These are phyloP conservation scores for Acipenser transmontanus DNA, from an alignment of 2,797 vertebrate species.

Conservation along the genomic window DNA sequence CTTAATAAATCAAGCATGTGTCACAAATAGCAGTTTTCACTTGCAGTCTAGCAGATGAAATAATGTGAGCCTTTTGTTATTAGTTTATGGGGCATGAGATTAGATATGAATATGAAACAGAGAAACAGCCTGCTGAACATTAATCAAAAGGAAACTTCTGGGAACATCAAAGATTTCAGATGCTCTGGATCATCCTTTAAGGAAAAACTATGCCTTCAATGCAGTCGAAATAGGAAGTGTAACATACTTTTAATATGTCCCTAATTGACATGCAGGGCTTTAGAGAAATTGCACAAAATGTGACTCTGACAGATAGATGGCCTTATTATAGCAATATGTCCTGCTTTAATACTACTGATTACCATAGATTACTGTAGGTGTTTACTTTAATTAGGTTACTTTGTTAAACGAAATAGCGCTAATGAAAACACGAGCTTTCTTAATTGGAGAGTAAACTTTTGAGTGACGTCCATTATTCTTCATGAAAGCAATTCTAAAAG, in stretches of 20 bases:
- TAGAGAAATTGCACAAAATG: not conserved
- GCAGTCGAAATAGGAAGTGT: not conserved
- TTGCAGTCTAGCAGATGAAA: conserved; percentile 50
- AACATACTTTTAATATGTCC: conserved; percentile 5
- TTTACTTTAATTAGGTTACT: too few relatives aligned
- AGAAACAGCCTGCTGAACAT: conserved; percentile 61
- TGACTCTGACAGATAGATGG: not conserved
- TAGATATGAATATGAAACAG: conserved; percentile 85
- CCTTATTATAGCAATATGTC: too few relatives aligned
- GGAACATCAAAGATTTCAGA: conserved; percentile 55
- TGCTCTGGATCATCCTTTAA: conserved; percentile 9
- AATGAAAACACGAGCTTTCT: too few relatives aligned
- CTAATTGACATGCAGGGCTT: not conserved
- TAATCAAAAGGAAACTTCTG: conserved; percentile 66
- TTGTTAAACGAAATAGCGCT: too few relatives aligned
- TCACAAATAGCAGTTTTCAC: conserved; percentile 44
- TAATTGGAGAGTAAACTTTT: too few relatives aligned
- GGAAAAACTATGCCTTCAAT: conserved; percentile 7
- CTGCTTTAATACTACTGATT: too few relatives aligned
- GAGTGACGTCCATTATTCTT: too few relatives aligned
- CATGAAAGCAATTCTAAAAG: too few relatives aligned
- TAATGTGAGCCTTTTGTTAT: conserved; percentile 85
- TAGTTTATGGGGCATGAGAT: conserved; percentile 99
- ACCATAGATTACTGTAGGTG: too few relatives aligned
- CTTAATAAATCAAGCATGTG: conserved; percentile 55